These are phyloP conservation scores for Diadumene lineata DNA, from an alignment of 92 coral and sea anemone genomes.

Conservation along the genomic window DNA sequence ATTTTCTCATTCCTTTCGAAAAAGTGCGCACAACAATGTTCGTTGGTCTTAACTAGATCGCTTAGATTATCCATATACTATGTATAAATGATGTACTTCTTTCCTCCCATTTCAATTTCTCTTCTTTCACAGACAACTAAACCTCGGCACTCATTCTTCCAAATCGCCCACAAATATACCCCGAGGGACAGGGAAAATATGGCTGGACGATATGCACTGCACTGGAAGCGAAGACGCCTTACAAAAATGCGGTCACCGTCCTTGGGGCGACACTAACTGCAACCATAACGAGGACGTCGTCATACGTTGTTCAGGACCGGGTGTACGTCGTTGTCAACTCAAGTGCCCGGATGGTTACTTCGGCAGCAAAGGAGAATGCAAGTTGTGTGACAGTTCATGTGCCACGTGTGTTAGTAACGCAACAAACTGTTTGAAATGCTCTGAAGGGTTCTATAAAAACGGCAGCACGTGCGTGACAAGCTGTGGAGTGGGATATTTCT, in stretches of 20 bases:
- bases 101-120: no score
- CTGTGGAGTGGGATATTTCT: conserved; percentile 52
- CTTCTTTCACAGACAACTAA: conserved; percentile 30
- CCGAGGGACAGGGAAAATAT: conserved; percentile 73
- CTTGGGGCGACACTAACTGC: conserved; percentile 87
- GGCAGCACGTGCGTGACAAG: conserved; percentile 49
- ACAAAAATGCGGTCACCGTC: conserved; percentile 64
- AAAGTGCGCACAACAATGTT: no score
- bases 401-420: conserved; percentile 36
- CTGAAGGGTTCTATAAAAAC: conserved; percentile 46
- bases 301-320: conserved; percentile 83
- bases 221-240: conserved; percentile 54
- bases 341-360: conserved; percentile 72
- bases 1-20: no score
- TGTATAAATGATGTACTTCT: no score
- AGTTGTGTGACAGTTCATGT: conserved; percentile 63
- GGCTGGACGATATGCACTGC: conserved; percentile 89
- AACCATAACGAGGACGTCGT: conserved; percentile 76
- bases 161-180: conserved; percentile 42
- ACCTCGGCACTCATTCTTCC: conserved; percentile 36
- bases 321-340: conserved; percentile 58
- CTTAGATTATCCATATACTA: no score
- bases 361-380: conserved; percentile 39
- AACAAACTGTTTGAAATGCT: conserved; percentile 44
- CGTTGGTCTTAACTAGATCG: no score